A percentile compares a stretch with the other conserved stretches of the same genome.
These are phyloP conservation scores for Deilephila elpenor DNA, from an alignment of 2,888 invertebrate genomes.

Conservation along the genomic window DNA sequence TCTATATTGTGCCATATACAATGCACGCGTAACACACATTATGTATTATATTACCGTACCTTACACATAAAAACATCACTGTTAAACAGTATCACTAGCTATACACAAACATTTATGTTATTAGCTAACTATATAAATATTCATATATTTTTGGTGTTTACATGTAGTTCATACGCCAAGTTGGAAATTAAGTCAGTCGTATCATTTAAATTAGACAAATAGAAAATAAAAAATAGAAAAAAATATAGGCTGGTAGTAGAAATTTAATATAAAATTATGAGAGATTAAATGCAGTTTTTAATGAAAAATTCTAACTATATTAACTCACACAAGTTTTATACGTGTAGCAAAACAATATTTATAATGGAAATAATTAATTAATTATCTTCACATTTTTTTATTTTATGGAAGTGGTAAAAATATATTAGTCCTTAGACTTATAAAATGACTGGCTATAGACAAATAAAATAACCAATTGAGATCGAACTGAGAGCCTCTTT, in stretches of 20 bases:
- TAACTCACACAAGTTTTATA: too few species aligned
- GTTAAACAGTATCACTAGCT: constrained; percentile 80
- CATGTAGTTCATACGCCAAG: constrained; percentile 75
- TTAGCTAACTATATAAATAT: constrained; percentile 66
- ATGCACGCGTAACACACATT: constrained; percentile 80
- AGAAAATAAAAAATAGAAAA: background rate
- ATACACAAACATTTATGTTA: constrained; percentile 76
- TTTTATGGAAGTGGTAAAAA: too few species aligned
- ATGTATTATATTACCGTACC: constrained; percentile 64
- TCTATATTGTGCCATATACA: constrained; percentile 81
- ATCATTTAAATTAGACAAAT: background rate
- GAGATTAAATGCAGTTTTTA: background rate
- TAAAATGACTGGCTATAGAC: too few species aligned
- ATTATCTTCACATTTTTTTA: too few species aligned
- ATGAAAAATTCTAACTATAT: too few species aligned
- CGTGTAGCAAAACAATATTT: too few species aligned
- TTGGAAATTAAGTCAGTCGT: constrained; percentile 35
- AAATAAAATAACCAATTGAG: background rate
- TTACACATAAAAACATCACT: constrained; percentile 80
- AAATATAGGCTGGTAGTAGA: background rate
- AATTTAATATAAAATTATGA: background rate
- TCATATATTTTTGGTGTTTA: constrained; percentile 73
- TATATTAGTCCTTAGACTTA: too few species aligned
- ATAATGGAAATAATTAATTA: too few species aligned
- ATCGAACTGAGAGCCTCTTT: constrained; percentile 32